Evolutionary conservation across 2,797 vertebrate species (phyloP).

Genomic region (Cryptoblepharus egeriae): DNA sequence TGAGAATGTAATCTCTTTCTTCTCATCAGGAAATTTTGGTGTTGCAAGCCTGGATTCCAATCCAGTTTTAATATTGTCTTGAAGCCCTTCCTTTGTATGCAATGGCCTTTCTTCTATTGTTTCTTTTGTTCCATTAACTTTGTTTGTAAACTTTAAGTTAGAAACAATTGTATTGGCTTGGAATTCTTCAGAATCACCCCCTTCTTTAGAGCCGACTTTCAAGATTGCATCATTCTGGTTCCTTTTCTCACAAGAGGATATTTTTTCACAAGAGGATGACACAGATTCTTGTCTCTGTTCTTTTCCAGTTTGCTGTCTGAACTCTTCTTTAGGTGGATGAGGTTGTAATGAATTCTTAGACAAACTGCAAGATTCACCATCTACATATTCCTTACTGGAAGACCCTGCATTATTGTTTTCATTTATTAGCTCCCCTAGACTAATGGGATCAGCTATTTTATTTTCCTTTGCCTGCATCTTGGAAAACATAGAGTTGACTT

Average conservation of each 20-base stretch:
- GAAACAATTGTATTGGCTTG: conserved; percentile 39
- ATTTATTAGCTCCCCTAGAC: conserved; percentile 73
- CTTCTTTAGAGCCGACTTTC: neutral
- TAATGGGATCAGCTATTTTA: conserved; percentile 58
- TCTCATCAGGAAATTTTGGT: neutral
- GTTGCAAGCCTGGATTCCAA: conserved; percentile 62
- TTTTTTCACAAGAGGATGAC: too few species aligned
- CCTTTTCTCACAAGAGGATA: conserved; percentile 22
- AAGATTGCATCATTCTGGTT: conserved; percentile 34
- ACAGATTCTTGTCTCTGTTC: conserved; percentile 38
- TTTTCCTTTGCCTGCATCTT: conserved; percentile 47
- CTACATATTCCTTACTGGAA: conserved; percentile 44
- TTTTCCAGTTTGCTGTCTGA: conserved; percentile 40
- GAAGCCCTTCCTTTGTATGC: conserved; percentile 33
- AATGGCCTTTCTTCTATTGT: conserved; percentile 13
- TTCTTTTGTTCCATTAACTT: conserved; percentile 39
- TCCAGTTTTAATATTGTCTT: conserved; percentile 44
- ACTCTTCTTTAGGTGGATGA: conserved; percentile 32
- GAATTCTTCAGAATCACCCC: conserved; percentile 10
- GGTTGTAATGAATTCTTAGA: conserved; percentile 42
- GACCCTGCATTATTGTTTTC: conserved; percentile 84
- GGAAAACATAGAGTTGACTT: conserved; percentile 50
- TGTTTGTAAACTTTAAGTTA: neutral
- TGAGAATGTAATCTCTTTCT: conserved; percentile 25
- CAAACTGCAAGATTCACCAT: neutral